Base-by-base conservation (phyloP, 2,113 vertebrate species). In the Hippocampus mohnikei region DNA sequence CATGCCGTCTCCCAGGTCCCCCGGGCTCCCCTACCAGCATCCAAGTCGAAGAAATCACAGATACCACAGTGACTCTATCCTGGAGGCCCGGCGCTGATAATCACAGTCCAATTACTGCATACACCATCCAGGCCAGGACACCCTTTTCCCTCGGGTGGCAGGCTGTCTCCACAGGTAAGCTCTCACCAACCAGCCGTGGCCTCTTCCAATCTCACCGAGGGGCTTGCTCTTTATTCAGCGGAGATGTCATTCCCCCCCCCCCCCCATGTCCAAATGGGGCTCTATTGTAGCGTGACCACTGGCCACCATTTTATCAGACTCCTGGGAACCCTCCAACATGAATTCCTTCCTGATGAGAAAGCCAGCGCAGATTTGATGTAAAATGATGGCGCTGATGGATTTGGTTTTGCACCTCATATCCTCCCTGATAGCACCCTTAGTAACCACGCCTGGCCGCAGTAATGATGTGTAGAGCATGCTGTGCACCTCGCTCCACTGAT, bases 71-170 rank as follows among this genome's bases (percentile, higher is more conserved):
- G 11, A 94, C 96, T 90, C 92, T 99, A 61, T 99, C 97, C 88
- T 99, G 97, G 97, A 94, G 94, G 81, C 94, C 95, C 0, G 97
- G 96, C 76, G 93, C 94, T 25, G 96, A 99, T 93, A 98, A 98
- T 92, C 97, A 96, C 90, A 99, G 97, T 91, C 97, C 97, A 72
- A 92, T 99, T 87, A 98, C 94, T 1, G 94, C 92, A 81, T 97
- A 95, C 48, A 92, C 94, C 20, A 94, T 98, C 59, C 97, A 98
- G 89, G 96, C 95, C 40, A 92, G 97, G 85, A 99, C 97, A 1
- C 97, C 97, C 0, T 99, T 98, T 90, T 98, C 97, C 2, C 95
- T 98, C 82, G 97, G 97, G 74, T 99, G 97, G 97, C 97, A 99
- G 87, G 96, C 95, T 1, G 95, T 98, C 88, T 95, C 91, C 86